These are phyloP conservation scores for Leucoptera coffeella DNA, from an alignment of 2,888 invertebrate genomes.

Conservation along the genomic window DNA sequence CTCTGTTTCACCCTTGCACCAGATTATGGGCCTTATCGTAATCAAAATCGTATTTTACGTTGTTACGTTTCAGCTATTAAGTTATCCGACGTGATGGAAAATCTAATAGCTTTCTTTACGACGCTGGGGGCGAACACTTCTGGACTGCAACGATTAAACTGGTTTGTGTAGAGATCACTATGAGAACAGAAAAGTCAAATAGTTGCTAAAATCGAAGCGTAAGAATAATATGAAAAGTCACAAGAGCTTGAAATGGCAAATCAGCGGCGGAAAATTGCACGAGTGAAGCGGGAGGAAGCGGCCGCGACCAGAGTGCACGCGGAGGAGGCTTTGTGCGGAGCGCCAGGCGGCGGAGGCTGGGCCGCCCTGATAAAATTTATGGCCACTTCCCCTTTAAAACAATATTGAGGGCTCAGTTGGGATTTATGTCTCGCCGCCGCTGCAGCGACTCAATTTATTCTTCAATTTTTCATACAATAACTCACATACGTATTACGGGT, in stretches of 20 bases:
- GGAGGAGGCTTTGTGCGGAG: conserved; percentile 11
- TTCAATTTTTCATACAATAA: conserved; percentile 56
- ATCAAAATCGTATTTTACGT: conserved; percentile 30
- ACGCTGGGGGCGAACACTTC: conserved; percentile 1
- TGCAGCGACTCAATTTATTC: conserved; percentile 56
- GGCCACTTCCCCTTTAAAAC: conserved; percentile 56
- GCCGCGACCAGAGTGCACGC: conserved; percentile 12
- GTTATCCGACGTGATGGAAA: conserved; percentile 24
- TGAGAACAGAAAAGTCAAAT: no score
- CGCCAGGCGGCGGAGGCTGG: conserved; percentile 12
- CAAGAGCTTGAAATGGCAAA: conserved; percentile 30
- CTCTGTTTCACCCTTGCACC: conserved; percentile 6
- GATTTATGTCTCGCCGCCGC: conserved; percentile 53
- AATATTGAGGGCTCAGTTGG: conserved; percentile 56
- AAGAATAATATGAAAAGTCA: no score
- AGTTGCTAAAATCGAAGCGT: no score
- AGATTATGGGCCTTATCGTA: conserved; percentile 19
- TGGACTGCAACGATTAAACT: not conserved
- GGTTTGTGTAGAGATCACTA: no score
- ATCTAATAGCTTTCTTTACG: conserved; percentile 14
- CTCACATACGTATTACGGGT: conserved; percentile 54
- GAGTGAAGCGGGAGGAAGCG: conserved; percentile 12
- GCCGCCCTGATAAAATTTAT: conserved; percentile 54
- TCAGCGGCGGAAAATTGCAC: conserved; percentile 40
- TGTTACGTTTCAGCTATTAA: conserved; percentile 19